These are phyloP conservation scores for Camponotus pennsylvanicus DNA, from an alignment of 1,140 invertebrate genomes.

Conservation along the genomic window DNA sequence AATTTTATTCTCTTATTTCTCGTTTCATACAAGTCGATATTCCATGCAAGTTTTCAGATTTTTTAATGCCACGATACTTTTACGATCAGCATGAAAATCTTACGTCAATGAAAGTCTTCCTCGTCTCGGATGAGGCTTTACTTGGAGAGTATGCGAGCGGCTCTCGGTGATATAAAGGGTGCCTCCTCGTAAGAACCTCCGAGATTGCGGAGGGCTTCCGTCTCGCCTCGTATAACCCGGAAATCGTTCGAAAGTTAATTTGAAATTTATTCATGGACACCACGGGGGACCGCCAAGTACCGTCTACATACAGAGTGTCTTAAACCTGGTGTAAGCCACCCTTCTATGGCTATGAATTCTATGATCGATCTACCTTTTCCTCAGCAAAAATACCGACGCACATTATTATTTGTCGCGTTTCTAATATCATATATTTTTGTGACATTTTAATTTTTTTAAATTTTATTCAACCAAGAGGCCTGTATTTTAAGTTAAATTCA, in stretches of 20 bases:
- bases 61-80: conserved; percentile 46
- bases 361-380: conserved; percentile 5
- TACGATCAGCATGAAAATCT: conserved; percentile 40
- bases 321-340: background rate
- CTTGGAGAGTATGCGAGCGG: conserved; percentile 38
- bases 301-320: conserved; percentile 14
- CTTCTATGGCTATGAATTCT: background rate
- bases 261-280: conserved; percentile 83
- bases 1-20: background rate
- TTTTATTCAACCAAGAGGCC: background rate
- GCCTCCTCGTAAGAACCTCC: conserved; percentile 58
- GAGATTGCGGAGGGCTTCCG: conserved; percentile 72
- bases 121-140: conserved; percentile 51
- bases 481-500: background rate
- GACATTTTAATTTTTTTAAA: background rate
- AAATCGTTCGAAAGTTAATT: conserved; percentile 80
- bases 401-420: conserved; percentile 1
- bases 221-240: conserved; percentile 74
- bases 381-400: background rate
- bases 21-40: conserved; percentile 17
- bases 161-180: conserved; percentile 67
- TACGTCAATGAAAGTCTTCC: conserved; percentile 56
- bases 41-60: conserved; percentile 3
- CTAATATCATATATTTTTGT: background rate
- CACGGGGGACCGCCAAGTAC: conserved; percentile 51